Evolutionary conservation across 1,140 invertebrate species (phyloP).

Genomic region (Drosophila pallidifrons): DNA sequence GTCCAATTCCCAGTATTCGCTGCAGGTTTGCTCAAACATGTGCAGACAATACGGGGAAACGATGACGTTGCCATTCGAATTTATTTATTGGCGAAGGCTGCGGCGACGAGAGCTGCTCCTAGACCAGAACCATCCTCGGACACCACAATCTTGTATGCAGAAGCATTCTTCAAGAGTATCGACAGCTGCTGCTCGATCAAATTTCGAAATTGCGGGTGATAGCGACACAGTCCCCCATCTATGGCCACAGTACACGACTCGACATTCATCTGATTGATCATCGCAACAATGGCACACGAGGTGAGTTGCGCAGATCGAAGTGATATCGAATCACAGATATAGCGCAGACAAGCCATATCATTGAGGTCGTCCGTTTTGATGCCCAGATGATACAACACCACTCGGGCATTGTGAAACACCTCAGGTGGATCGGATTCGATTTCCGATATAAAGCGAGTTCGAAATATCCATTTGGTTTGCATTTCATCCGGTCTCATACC

Average conservation of each 20-base stretch:
- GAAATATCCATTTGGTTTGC: slow-evolving; percentile 85
- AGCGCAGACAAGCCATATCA: slow-evolving; percentile 94
- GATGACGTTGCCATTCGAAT: neutral
- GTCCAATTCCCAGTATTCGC: slow-evolving; percentile 48
- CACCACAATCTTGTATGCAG: slow-evolving; percentile 96
- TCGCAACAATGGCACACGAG: slow-evolving; percentile 92
- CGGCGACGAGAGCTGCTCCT: slow-evolving; percentile 93
- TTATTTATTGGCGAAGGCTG: slow-evolving; percentile 72
- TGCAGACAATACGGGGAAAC: neutral
- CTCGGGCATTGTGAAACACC: slow-evolving; percentile 91
- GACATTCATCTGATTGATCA: slow-evolving; percentile 94
- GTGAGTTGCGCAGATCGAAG: slow-evolving; percentile 95
- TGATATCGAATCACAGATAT: slow-evolving; percentile 96
- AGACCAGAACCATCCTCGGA: slow-evolving; percentile 98
- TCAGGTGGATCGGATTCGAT: slow-evolving; percentile 95
- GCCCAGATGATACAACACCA: slow-evolving; percentile 93
- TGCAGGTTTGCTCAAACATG: neutral
- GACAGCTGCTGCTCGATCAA: slow-evolving; percentile 93
- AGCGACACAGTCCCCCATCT: slow-evolving; percentile 98
- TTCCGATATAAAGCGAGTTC: slow-evolving; percentile 98
- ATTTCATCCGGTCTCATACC: neutral
- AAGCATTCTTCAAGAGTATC: slow-evolving; percentile 89
- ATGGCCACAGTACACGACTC: slow-evolving; percentile 96
- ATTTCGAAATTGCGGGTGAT: slow-evolving; percentile 97
- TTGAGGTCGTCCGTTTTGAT: slow-evolving; percentile 90